Conservation (phyloP, 2,113 vertebrate genomes). For the Puma concolor region DNA sequence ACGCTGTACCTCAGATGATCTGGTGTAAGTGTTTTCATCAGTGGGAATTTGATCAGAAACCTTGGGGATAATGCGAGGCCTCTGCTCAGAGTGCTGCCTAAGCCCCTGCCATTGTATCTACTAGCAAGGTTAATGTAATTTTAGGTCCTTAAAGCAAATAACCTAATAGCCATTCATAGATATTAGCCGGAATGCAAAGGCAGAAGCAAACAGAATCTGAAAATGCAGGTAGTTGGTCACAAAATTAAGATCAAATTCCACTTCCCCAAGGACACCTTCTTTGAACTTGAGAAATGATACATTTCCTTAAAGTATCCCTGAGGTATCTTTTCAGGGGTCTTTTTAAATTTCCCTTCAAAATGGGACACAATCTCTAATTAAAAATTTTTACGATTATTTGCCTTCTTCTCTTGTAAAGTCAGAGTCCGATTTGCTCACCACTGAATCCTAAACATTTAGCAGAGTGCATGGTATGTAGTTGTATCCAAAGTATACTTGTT, state of each 20-base stretch:
- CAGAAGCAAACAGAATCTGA: conserved; percentile 5
- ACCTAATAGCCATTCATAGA: neutral
- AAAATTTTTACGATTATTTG: neutral
- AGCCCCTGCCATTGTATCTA: neutral
- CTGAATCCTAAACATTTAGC: neutral
- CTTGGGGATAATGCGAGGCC: neutral
- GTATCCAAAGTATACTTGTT: neutral
- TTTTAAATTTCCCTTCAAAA: neutral
- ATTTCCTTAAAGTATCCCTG: neutral
- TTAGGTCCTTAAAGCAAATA: conserved; percentile 3
- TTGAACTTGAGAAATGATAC: neutral
- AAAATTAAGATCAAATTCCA: conserved; percentile 32
- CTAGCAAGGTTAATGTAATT: neutral
- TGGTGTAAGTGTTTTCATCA: neutral
- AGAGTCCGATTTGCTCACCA: neutral
- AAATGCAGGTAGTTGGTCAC: neutral
- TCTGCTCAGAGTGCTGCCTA: neutral
- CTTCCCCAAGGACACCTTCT: neutral
- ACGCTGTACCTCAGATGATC: neutral
- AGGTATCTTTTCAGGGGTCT: neutral
- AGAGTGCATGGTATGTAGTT: neutral
- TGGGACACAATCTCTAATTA: neutral
- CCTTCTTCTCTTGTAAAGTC: neutral
- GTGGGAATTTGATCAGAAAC: neutral
- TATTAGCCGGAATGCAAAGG: neutral